Evolutionary conservation across 2,888 invertebrate genomes (phyloP).

Genomic region (Lasioglossum pauxillum): DNA sequence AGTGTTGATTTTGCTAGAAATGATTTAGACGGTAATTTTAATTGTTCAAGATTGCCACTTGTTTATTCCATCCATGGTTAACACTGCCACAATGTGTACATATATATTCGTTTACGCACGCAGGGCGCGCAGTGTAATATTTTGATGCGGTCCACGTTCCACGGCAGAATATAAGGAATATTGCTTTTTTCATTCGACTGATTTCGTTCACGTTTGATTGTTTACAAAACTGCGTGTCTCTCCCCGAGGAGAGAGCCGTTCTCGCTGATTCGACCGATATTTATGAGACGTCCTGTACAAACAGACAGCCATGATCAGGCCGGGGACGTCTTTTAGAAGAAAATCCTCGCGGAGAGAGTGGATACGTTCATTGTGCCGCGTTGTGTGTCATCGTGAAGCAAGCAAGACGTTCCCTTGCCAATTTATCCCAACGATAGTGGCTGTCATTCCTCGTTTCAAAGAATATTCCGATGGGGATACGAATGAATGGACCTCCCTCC

Average conservation of each 20-base stretch:
- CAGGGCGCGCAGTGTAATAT: not conserved
- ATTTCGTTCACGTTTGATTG: conserved; percentile 10
- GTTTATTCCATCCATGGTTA: conserved; percentile 6
- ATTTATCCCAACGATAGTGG: conserved; percentile 66
- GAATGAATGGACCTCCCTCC: conserved; percentile 59
- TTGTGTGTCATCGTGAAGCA: conserved; percentile 66
- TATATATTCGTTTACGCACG: conserved; percentile 22
- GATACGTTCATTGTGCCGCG: conserved; percentile 67
- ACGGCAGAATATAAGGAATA: not conserved
- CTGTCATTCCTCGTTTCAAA: conserved; percentile 64
- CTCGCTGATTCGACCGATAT: conserved; percentile 59
- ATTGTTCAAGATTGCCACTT: not conserved
- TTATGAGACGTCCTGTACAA: conserved; percentile 69
- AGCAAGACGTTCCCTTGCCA: conserved; percentile 72
- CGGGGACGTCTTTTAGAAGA: conserved; percentile 59
- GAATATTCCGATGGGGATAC: conserved; percentile 64
- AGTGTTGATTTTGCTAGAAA: not conserved
- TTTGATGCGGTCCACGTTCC: not conserved
- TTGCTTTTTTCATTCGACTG: not conserved
- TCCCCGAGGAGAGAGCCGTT: not conserved
- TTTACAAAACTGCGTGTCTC: conserved; percentile 8
- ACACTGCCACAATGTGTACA: conserved; percentile 35
- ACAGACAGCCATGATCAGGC: conserved; percentile 60
- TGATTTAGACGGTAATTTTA: not conserved
- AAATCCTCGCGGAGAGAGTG: conserved; percentile 60